A percentile compares a stretch with the other conserved stretches of the same genome.
Evolutionary conservation across 2,797 vertebrate genomes (phyloP).

Genomic region (Dicrostonyx torquatus): DNA sequence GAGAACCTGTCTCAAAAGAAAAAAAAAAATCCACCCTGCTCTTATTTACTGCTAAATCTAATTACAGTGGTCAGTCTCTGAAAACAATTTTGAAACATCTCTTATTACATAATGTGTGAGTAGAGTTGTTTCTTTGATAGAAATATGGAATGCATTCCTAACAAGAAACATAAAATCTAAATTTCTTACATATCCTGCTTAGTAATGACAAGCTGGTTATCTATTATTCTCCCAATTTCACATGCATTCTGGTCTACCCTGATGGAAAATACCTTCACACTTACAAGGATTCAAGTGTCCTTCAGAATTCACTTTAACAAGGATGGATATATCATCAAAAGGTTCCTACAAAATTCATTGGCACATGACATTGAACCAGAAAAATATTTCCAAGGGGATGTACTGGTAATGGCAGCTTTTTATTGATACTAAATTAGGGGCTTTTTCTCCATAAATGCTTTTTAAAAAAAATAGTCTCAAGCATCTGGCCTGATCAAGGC

Average conservation of each 20-base stretch:
- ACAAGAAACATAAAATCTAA: slow-evolving; percentile 11
- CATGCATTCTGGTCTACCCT: slow-evolving; percentile 1
- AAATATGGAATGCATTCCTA: not conserved
- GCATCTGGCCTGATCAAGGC: not conserved
- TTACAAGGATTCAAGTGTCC: slow-evolving; percentile 16
- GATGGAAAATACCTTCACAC: slow-evolving; percentile 13
- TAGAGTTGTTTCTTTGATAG: not conserved
- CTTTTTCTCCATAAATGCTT: not conserved
- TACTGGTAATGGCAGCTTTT: slow-evolving; percentile 12
- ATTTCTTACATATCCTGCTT: not conserved
- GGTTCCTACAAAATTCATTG: not conserved
- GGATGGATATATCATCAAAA: slow-evolving; percentile 6
- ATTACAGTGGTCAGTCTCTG: not conserved
- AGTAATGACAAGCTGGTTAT: not conserved
- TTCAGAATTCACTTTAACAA: slow-evolving; percentile 43
- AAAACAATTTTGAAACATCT: slow-evolving; percentile 14
- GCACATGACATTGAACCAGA: slow-evolving; percentile 12
- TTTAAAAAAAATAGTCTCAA: slow-evolving; percentile 47
- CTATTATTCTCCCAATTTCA: not conserved
- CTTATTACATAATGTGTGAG: not conserved
- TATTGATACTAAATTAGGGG: slow-evolving; percentile 11
- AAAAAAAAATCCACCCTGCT: not conserved
- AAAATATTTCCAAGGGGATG: slow-evolving; percentile 54
- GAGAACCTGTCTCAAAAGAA: not conserved
- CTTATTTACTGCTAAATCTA: not conserved